phyloP scores from a whole-genome alignment of 2,797 vertebrate species.

The Otus scops region DNA sequence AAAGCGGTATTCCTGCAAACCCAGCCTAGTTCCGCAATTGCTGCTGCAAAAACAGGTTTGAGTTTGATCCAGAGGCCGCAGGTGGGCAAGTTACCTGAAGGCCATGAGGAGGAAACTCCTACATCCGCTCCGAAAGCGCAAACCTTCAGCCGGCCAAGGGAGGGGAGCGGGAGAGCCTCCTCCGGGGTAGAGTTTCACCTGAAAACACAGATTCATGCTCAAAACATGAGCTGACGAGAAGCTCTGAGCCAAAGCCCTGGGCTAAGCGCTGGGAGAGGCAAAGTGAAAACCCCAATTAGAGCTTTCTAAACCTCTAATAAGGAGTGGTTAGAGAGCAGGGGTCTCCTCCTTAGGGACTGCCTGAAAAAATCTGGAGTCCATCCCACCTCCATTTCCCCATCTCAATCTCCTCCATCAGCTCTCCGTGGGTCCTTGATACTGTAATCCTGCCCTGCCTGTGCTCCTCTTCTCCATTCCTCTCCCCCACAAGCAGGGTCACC shows the following conservation, averaged over 20 bases:
- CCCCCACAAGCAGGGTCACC: background rate
- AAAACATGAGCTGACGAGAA: background rate
- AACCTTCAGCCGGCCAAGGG: background rate
- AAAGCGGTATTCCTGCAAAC: background rate
- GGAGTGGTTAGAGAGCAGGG: background rate
- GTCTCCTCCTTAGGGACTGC: background rate
- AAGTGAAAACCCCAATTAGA: background rate
- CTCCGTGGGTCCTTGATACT: rapidly evolving
- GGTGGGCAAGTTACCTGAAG: slow-evolving; percentile 61
- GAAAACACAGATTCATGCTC: background rate
- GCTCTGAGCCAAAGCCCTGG: background rate
- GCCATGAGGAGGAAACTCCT: slow-evolving; percentile 41
- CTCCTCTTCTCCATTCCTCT: background rate
- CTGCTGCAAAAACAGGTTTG: background rate
- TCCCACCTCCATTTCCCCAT: background rate
- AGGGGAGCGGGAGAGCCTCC: background rate
- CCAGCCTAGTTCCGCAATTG: background rate
- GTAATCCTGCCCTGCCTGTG: background rate
- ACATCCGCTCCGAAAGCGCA: background rate
- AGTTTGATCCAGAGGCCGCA: background rate
- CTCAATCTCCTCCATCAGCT: background rate
- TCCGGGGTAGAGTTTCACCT: slow-evolving; percentile 5
- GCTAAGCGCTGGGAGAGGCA: background rate
- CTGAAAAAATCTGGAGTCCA: background rate
- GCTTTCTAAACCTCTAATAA: background rate